Evolutionary conservation across 2,113 vertebrate genomes (phyloP), one percentile per base, ranked within the genome.

Genomic region (Psettodes erumei): DNA sequence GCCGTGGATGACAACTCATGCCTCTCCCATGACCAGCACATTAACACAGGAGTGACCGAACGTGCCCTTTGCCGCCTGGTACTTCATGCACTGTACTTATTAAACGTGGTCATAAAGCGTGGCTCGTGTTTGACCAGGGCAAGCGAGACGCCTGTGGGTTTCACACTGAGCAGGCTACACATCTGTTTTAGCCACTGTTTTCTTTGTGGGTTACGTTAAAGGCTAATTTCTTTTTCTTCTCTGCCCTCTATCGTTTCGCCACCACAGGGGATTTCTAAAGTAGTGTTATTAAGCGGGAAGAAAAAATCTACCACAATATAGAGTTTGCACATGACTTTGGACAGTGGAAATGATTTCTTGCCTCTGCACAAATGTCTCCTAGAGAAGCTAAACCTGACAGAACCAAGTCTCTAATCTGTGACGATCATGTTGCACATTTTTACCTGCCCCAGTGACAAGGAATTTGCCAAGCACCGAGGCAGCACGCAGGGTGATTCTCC

Each of bases 341-440:
- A 66, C 32, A 30, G 43, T 19, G 50, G 40, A 56, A 50, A 51
- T 50, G 55, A n/a, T n/a, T 38, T 71, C 55, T 77, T 61, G 47
- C 40, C 43, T 58, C 4, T 5, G 8, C n/a, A 33, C 8, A 21
- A 38, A 69, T 12, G n/a, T 2, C 48, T 64, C 18, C 21, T 47
- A n/a, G 42, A 75, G 71, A 27, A n/a, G 32, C n/a, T n/a, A n/a
- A n/a, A n/a, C n/a, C n/a, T n/a, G n/a, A 19, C 40, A 45, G 3
- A 76, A 19, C 19, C 38, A 43, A 38, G n/a, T 65, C 42, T 56
- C 16, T 61, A 13, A 53, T 75, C 48, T 71, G 40, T 19, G 23
- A 40, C 35, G 27, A 42, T 72, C 78, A 55, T 11, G 56, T 81
- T 75, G 35, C 69, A 74, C 30, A 19, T 70, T 74, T 83, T 43